These are phyloP conservation scores for Paramormyrops kingsleyae DNA, from an alignment of 2,113 vertebrate species.

Conservation along the genomic window DNA sequence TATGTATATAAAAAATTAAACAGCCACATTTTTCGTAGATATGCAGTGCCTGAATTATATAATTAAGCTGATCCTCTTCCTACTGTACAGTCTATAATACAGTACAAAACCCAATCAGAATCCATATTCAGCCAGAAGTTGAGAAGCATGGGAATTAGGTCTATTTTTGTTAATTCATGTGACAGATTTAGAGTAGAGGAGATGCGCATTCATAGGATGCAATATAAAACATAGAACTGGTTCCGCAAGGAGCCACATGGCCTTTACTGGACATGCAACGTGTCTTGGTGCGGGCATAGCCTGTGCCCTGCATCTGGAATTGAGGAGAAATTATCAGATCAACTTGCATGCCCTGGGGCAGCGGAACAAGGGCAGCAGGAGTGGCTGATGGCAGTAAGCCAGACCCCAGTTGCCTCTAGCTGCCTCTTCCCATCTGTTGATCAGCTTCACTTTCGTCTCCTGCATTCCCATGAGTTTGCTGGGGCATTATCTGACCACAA, in stretches of 20 bases:
- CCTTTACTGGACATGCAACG: background rate
- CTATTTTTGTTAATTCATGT: conserved; percentile 21
- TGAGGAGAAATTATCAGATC: background rate
- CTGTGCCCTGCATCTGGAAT: background rate
- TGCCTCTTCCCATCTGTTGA: conserved; percentile 15
- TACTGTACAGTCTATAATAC: conserved; percentile 1
- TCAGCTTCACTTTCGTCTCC: background rate
- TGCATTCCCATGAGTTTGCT: background rate
- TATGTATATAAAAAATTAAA: background rate
- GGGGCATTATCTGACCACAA: background rate
- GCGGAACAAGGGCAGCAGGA: background rate
- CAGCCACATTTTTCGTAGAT: background rate
- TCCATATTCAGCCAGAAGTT: background rate
- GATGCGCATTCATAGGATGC: background rate
- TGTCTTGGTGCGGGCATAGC: background rate
- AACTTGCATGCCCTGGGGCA: background rate
- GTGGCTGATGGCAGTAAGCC: background rate
- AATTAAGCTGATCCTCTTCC: background rate
- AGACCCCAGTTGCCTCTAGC: conserved; percentile 2
- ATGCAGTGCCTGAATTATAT: background rate
- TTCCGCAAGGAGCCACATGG: background rate
- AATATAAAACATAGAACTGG: background rate
- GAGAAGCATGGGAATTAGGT: conserved; percentile 4
- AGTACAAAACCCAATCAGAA: background rate
- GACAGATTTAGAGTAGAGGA: conserved; percentile 15